Conservation (phyloP, 2,888 invertebrate genomes). For the Kryphioiulus occultus region DNA sequence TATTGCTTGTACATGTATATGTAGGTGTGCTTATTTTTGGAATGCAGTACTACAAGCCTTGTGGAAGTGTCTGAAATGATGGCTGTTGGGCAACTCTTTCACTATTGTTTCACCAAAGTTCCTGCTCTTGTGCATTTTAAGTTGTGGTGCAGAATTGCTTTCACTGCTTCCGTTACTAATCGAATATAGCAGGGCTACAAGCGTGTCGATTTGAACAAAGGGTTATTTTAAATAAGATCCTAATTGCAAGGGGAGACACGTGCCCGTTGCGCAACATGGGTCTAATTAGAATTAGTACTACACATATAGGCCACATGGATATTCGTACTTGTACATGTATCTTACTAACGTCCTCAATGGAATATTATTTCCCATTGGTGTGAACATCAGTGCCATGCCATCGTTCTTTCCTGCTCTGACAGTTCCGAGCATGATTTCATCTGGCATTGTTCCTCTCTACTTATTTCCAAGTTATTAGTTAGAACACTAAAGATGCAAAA, state of each 20-base stretch:
- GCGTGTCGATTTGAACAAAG: not conserved
- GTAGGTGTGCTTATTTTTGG: not conserved
- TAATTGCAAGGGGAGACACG: not conserved
- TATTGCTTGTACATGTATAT: not conserved
- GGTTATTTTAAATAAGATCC: not conserved
- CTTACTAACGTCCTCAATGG: not conserved
- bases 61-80: not conserved
- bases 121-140: not conserved
- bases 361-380: not conserved
- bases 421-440: too few species aligned
- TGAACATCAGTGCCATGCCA: not conserved
- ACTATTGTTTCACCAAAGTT: too few species aligned
- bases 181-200: not conserved
- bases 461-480: too few species aligned
- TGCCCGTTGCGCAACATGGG: not conserved
- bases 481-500: too few species aligned
- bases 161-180: not conserved
- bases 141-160: not conserved
- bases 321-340: not conserved
- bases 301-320: too few species aligned
- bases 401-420: too few species aligned
- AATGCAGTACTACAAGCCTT: not conserved
- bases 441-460: too few species aligned
- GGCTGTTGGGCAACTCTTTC: not conserved
- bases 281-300: not conserved